Percentiles rank a stretch among this genome's conserved stretches.
Conservation (phyloP, 2,113 vertebrate species). For the Pteronura brasiliensis region DNA sequence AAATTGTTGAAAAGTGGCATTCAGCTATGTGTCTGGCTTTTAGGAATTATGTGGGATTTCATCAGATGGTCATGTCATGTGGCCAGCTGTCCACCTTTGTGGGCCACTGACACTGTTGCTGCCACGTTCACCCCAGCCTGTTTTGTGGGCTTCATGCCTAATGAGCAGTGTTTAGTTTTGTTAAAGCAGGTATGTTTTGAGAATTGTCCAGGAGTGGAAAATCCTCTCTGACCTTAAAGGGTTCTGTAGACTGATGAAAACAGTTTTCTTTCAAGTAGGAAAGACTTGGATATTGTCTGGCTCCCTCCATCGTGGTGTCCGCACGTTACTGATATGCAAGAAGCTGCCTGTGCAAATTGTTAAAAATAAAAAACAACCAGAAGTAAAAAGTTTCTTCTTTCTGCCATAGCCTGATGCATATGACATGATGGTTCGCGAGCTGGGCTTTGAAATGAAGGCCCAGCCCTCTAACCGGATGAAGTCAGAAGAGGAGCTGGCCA, state of each 20-base stretch:
- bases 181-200: not conserved
- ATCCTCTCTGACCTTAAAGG: not conserved
- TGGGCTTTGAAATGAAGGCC: slow-evolving; percentile 98
- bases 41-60: not conserved
- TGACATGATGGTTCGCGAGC: slow-evolving; percentile 94
- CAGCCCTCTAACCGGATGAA: slow-evolving; percentile 95
- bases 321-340: not conserved
- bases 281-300: not conserved
- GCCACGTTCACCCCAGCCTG: no score
- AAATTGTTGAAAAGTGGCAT: not conserved
- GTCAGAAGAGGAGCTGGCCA: slow-evolving; percentile 91
- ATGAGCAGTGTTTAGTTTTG: not conserved
- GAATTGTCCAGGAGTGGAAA: not conserved
- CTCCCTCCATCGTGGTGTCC: not conserved
- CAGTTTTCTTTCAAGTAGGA: not conserved
- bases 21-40: not conserved
- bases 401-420: slow-evolving; percentile 90
- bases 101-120: not conserved
- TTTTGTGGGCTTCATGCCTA: not conserved
- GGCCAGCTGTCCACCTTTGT: not conserved
- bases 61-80: accelerated
- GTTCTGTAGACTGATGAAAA: not conserved
- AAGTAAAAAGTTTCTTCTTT: not conserved
- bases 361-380: not conserved
- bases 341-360: not conserved